Percentiles rank a stretch among this genome's conserved stretches.
phyloP scores from a whole-genome alignment of 2,797 vertebrate species.

The Pteronotus mesoamericanus region DNA sequence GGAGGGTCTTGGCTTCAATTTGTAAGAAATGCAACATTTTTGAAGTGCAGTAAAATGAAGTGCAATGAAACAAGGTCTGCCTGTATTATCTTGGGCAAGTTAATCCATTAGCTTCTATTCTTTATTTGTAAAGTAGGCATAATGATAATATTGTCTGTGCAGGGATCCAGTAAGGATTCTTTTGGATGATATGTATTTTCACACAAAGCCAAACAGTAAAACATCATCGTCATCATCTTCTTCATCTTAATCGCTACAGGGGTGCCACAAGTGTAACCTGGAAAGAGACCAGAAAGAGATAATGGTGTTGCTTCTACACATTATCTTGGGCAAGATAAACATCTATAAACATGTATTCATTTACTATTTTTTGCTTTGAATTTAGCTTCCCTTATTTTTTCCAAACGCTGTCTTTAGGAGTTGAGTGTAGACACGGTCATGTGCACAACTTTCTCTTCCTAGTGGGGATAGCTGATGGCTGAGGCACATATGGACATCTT shows the following conservation, averaged over 20 bases:
- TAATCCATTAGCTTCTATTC: neutral
- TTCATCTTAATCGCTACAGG: neutral
- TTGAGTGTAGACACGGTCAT: neutral
- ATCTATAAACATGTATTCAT: neutral
- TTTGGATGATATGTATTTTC: neutral
- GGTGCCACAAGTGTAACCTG: neutral
- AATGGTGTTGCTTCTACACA: no score
- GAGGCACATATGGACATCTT: accelerated
- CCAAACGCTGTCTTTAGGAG: neutral
- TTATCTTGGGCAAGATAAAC: neutral
- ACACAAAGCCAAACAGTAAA: neutral
- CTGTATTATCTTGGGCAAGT: neutral
- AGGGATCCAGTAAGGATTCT: neutral
- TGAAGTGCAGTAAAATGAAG: neutral
- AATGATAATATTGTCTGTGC: neutral
- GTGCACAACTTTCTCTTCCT: neutral
- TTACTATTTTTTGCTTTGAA: neutral
- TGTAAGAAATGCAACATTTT: neutral
- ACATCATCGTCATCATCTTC: neutral
- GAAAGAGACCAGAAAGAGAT: neutral
- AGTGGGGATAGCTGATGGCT: neutral
- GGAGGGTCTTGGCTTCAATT: neutral
- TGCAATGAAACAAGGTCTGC: neutral
- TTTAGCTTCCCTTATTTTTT: neutral
- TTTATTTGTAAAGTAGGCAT: neutral